Evolutionary conservation across 2,888 invertebrate genomes (phyloP), one percentile per base, ranked within the genome.

Genomic region (Drosophila pegasa): DNA sequence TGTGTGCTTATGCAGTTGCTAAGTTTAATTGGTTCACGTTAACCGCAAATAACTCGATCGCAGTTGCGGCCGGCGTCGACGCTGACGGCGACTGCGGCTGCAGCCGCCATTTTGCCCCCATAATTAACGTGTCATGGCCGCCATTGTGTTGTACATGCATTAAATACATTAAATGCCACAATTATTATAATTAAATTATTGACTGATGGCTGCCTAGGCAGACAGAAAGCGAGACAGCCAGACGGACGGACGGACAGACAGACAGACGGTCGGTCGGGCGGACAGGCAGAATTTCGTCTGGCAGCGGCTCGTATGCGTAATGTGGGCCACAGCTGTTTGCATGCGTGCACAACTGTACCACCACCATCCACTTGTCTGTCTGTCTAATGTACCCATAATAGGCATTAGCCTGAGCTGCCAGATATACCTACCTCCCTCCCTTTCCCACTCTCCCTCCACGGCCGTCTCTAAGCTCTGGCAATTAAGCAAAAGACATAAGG

Each of bases 121-220:
- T 89, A 89, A 89, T 88, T 88, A 89, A 89, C 88, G 89, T 87
- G 86, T 84, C 87, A 84, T 75, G 78, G 83, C 83, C 77, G 85
- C 81, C 86, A 72, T 85, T 84, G 87, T 80, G 57, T 65, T 72
- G 79, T 74, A 82, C 84, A 74, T 83, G 78, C 82, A 90, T 90
- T 90, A 86, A 90, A 88, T 89, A 77, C 90, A 91, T 91, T 90
- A 90, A 89, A 90, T 90, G 81, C 91, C 91, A 89, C 91, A 91
- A 91, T 91, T 90, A 91, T 91, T 91, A 75, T 91, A 91, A 91
- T 91, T 91, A 89, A 90, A 87, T 91, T 90, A 90, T 88, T 80
- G 81, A 84, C 78, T 75, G 76, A 83, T 52, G 70, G 71, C 59
- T 29, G 58, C 50, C 41, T 37, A 29, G 18, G 22, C 47, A 45